These are phyloP conservation scores for Scrobipalpa costella DNA, from an alignment of 2,888 invertebrate genomes.

Conservation along the genomic window DNA sequence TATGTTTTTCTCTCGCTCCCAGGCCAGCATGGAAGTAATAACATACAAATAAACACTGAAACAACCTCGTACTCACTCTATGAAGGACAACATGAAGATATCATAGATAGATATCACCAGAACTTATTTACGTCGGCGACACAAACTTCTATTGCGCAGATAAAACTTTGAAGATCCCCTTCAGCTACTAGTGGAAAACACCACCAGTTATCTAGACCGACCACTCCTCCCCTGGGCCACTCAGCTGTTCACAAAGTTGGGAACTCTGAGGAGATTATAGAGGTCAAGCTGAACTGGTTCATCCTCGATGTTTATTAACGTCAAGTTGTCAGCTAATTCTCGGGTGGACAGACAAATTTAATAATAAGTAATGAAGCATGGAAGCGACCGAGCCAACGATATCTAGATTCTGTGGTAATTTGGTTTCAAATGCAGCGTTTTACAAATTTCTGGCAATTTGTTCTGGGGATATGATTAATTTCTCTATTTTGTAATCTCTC, in stretches of 20 bases:
- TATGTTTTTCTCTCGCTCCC: too few species aligned
- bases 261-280: constrained; percentile 32
- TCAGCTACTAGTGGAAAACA: constrained; percentile 52
- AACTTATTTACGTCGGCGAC: constrained; percentile 20
- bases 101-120: background rate
- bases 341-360: constrained; percentile 65
- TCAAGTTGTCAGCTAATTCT: constrained; percentile 65
- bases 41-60: constrained; percentile 1
- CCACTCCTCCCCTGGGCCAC: constrained; percentile 29
- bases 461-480: background rate
- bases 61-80: constrained; percentile 1
- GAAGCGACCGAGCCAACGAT: constrained; percentile 16
- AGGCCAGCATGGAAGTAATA: background rate
- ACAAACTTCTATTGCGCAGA: constrained; percentile 24
- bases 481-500: background rate
- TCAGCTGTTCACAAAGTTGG: constrained; percentile 24
- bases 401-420: constrained; percentile 19
- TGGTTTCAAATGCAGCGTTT: background rate
- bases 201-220: constrained; percentile 44
- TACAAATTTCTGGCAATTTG: constrained; percentile 2
- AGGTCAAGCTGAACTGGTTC: constrained; percentile 42
- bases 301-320: constrained; percentile 60
- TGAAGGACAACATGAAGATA: constrained; percentile 9
- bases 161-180: constrained; percentile 54
- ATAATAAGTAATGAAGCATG: constrained; percentile 58